Conservation (phyloP, 1,140 invertebrate species). For the Hypsibius dujardini region DNA sequence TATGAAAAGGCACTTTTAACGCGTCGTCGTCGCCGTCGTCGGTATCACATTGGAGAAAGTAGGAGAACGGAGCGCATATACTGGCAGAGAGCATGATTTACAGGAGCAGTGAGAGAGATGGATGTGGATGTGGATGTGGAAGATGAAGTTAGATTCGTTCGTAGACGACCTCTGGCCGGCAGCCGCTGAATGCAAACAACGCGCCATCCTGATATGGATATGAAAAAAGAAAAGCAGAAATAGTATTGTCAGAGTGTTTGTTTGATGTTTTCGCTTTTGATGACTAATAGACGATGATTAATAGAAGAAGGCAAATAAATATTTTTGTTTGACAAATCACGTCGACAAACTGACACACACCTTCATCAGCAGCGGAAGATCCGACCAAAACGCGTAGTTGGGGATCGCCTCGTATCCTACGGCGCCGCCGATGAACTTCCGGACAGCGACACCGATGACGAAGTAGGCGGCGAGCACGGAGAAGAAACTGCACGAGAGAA, state of each 20-base stretch:
- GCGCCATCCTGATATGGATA: slow-evolving; percentile 22
- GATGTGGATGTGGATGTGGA: neutral
- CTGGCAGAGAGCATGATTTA: neutral
- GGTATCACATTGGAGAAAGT: neutral
- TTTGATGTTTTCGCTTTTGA: neutral
- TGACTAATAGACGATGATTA: neutral
- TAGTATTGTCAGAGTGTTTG: neutral
- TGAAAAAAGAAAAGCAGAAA: slow-evolving; percentile 16
- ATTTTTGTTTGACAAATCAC: slow-evolving; percentile 10
- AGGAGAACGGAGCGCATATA: neutral
- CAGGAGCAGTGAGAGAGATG: neutral
- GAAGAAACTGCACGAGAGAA: slow-evolving; percentile 22
- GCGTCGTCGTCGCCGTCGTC: too few relatives aligned
- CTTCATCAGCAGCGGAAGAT: slow-evolving; percentile 23
- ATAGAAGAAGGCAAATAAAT: slow-evolving; percentile 11
- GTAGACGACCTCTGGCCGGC: too few relatives aligned
- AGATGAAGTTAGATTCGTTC: slow-evolving; percentile 21
- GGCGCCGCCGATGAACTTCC: slow-evolving; percentile 23
- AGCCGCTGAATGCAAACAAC: slow-evolving; percentile 23
- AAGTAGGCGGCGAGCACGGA: slow-evolving; percentile 23
- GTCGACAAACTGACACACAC: slow-evolving; percentile 20
- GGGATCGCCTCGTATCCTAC: slow-evolving; percentile 24
- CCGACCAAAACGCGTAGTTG: slow-evolving; percentile 25
- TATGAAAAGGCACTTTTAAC: neutral
- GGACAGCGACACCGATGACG: slow-evolving; percentile 22